phyloP scores from a whole-genome alignment of 2,113 vertebrate genomes.

The Siphamia tubifer region DNA sequence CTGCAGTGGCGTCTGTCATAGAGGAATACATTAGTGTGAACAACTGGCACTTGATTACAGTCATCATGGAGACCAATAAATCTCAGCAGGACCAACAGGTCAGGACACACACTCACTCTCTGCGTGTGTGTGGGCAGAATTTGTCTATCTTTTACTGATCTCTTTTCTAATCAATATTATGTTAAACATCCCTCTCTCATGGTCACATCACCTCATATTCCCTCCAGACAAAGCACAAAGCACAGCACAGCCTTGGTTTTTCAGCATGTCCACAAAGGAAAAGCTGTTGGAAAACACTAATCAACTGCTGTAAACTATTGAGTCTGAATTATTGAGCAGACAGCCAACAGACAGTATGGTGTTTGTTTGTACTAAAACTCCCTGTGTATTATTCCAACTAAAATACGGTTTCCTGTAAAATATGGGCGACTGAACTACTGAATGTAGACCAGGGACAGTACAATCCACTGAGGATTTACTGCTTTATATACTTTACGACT shows the following conservation, averaged over 20 bases:
- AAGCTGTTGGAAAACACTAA: neutral
- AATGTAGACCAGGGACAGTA: neutral
- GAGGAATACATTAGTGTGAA: slow-evolving; percentile 89
- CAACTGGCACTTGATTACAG: slow-evolving; percentile 89
- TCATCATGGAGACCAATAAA: slow-evolving; percentile 62
- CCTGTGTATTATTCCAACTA: neutral
- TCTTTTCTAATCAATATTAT: too few species aligned
- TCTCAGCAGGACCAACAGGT: slow-evolving; percentile 60
- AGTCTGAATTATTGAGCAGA: slow-evolving; percentile 6
- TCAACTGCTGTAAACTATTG: neutral
- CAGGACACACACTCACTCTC: neutral
- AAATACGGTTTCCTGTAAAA: neutral
- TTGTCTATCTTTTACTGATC: too few species aligned
- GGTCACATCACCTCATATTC: too few species aligned
- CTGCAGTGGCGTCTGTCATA: slow-evolving; percentile 76
- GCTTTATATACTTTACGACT: neutral
- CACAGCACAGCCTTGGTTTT: too few species aligned
- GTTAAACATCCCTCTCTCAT: too few species aligned
- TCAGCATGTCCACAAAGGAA: neutral
- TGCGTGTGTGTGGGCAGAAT: too few species aligned
- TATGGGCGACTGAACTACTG: neutral
- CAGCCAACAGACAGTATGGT: neutral
- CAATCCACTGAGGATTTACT: too few species aligned
- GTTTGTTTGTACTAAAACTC: slow-evolving; percentile 11
- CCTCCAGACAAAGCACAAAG: too few species aligned